Conservation (phyloP, 2,888 invertebrate genomes). For the Drosophila prolongata region DNA sequence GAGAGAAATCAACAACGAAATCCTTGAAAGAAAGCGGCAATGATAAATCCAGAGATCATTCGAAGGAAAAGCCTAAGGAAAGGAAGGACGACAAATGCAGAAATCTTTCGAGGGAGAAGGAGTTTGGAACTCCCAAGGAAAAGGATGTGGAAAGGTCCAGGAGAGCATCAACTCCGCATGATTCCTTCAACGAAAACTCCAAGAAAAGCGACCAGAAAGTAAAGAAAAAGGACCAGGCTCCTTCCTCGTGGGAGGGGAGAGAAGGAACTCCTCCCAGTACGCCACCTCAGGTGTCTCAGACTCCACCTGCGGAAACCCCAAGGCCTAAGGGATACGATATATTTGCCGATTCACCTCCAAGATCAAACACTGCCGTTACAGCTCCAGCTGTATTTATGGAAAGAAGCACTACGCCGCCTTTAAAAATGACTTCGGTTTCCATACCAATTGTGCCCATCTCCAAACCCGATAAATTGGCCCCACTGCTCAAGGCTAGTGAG, state of each 20-base stretch:
- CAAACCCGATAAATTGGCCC: constrained; percentile 1
- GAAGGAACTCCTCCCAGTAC: constrained; percentile 49
- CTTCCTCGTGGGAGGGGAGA: constrained; percentile 19
- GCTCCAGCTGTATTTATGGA: constrained; percentile 19
- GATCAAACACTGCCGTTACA: constrained; percentile 51
- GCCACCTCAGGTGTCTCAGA: constrained; percentile 11
- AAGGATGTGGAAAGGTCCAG: constrained; percentile 1
- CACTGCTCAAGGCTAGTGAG: constrained; percentile 62
- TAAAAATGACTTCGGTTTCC: background rate
- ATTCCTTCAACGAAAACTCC: background rate
- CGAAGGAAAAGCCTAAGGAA: background rate
- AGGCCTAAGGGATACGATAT: constrained; percentile 63
- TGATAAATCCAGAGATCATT: constrained; percentile 8
- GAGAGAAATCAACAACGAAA: constrained; percentile 6
- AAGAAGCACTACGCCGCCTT: constrained; percentile 71
- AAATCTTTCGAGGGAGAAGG: constrained; percentile 9
- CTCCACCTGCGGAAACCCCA: constrained; percentile 7
- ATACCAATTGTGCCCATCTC: background rate
- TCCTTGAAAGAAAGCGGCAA: constrained; percentile 8
- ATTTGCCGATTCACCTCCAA: constrained; percentile 79
- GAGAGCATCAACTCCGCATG: constrained; percentile 1
- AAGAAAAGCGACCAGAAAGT: background rate
- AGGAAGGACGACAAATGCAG: background rate
- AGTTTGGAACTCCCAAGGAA: background rate
- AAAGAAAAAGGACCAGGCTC: constrained; percentile 12